Conservation (phyloP, 2,888 invertebrate genomes). For the Criorhina ranunculi region DNA sequence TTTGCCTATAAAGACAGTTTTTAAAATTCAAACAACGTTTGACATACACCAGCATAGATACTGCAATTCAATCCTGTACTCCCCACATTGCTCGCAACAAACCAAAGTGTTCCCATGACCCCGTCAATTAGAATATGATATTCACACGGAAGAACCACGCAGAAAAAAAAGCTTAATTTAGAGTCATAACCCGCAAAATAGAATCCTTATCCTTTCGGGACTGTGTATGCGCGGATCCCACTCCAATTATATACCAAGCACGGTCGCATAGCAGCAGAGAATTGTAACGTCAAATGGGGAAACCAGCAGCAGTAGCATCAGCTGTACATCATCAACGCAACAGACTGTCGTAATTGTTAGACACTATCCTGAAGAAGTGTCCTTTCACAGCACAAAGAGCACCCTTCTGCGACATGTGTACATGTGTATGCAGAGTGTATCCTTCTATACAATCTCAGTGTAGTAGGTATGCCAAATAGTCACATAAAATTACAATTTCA, state of each 20-base stretch:
- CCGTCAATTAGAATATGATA: slow-evolving; percentile 52
- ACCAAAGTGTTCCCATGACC: slow-evolving; percentile 37
- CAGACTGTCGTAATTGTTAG: slow-evolving; percentile 61
- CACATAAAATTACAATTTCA: slow-evolving; percentile 58
- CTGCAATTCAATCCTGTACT: slow-evolving; percentile 16
- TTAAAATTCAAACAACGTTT: too few species aligned
- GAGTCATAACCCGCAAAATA: slow-evolving; percentile 48
- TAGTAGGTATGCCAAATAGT: slow-evolving; percentile 16
- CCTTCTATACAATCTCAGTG: slow-evolving; percentile 13
- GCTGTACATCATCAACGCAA: slow-evolving; percentile 39
- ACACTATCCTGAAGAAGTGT: slow-evolving; percentile 26
- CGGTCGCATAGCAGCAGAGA: not conserved
- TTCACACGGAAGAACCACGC: slow-evolving; percentile 7
- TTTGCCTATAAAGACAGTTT: too few species aligned
- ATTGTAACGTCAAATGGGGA: slow-evolving; percentile 10
- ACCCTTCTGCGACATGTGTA: not conserved
- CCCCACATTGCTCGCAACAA: not conserved
- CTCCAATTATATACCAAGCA: slow-evolving; percentile 33
- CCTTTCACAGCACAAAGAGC: not conserved
- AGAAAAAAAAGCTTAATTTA: slow-evolving; percentile 33
- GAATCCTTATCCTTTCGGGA: slow-evolving; percentile 37
- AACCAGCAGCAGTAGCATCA: not conserved
- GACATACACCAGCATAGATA: not conserved
- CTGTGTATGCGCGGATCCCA: slow-evolving; percentile 27
- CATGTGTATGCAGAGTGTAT: not conserved